Conservation (phyloP, 2,888 invertebrate genomes). For the Spicauda simplicius region DNA sequence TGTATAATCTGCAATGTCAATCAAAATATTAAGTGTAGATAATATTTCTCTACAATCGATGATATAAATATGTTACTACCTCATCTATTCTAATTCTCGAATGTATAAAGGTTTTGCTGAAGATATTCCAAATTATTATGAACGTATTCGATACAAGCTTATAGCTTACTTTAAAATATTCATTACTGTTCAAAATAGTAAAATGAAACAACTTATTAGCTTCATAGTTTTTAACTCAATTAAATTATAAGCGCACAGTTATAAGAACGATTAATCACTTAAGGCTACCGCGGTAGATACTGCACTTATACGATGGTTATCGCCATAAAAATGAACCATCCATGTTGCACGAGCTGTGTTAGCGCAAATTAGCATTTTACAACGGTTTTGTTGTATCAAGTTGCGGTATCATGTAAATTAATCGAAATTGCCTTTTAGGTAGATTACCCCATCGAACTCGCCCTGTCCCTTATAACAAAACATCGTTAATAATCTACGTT, state of each 20-base stretch:
- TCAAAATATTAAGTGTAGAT: no score
- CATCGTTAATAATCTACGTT: neutral
- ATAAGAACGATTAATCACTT: conserved; percentile 11
- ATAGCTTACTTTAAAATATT: no score
- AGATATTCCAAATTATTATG: no score
- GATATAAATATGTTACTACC: no score
- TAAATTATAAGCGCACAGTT: neutral
- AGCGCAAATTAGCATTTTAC: conserved; percentile 63
- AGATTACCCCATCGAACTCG: conserved; percentile 29
- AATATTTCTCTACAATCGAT: no score
- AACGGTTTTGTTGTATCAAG: conserved; percentile 40
- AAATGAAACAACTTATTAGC: neutral
- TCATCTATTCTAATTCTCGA: no score
- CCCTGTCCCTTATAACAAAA: conserved; percentile 10
- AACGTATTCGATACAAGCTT: no score
- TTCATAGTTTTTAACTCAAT: neutral
- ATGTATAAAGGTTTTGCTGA: no score
- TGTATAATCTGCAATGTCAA: no score
- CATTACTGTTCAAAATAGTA: no score
- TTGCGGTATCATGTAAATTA: conserved; percentile 34
- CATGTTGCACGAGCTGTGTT: conserved; percentile 45
- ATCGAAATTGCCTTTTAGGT: conserved; percentile 36
- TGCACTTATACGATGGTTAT: conserved; percentile 25
- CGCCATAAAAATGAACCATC: conserved; percentile 31
- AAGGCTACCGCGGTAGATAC: conserved; percentile 6